Evolutionary conservation across 2,888 invertebrate genomes (phyloP), one percentile per base, ranked within the genome.

Genomic region (Agrenia bidenticulata): DNA sequence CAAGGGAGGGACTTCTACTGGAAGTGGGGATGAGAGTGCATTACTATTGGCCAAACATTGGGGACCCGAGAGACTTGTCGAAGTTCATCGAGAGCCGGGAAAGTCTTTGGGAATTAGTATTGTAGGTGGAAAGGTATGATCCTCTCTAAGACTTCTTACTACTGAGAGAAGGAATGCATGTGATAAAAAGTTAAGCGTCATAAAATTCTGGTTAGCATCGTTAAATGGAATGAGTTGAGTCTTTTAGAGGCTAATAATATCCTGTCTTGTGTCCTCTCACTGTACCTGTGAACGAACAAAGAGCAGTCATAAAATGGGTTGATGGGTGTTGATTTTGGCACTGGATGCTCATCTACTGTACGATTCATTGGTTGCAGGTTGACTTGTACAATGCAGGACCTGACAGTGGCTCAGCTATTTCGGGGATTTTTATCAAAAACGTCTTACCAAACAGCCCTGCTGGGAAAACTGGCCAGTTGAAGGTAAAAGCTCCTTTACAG

Each of bases 401-500:
- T 61, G 85, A 87, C 73, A 87, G 87, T 71, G 88, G 89, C 61
- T 87, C 84, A 67, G 84, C 85, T 56, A 86, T 96, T 74, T 89
- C 94, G 64, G 98, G 98, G 5, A 97, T 99, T 78, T 99, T 99
- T 81, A 94, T 99, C 79, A 98, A 98, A 81, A 94, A 94, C 78
- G 96, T 99, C 0, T 87, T 96, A 15, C 87, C 66, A 9, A 89
- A 92, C 70, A 95, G 94, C 81, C 96, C 98, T 0, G 99, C 98
- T 0, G 95, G 94, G 56, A 85, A 86, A 77, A 89, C 91, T 72
- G 94, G 90, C n/a, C 87, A 90, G 77, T 81, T 93, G 50, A 90
- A 90, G 84, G 92, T 92, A 81, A 63, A n/a, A 45, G 9, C 39
- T 39, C 7, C 15, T 39, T 39, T 39, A 39, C 39, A 39, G 9